Evolutionary conservation across 2,113 vertebrate species (phyloP), one percentile per base, ranked within the genome.

Genomic region (Phylloscopus trochilus): DNA sequence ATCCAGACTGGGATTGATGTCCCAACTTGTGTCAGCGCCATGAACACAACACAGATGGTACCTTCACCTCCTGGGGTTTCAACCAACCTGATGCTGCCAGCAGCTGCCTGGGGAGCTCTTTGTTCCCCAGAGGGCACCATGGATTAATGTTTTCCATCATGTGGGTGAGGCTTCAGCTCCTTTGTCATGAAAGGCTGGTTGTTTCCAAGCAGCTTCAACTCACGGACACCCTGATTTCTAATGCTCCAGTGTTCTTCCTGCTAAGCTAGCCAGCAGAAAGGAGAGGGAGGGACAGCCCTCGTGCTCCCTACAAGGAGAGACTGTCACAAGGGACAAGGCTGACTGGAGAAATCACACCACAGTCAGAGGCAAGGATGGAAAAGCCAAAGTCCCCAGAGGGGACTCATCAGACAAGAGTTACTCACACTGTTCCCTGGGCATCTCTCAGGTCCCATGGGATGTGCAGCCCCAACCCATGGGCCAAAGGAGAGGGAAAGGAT

Each of bases 391-490:
- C 26, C 14, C 11, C 47, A 67, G 52, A 39, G 12, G 13, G 10
- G 7, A 46, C 24, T 16, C 4, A 0, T 46, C 20, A 77, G 64
- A 53, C 6, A 33, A 63, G 37, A 12, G 31, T 37, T 53, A 52
- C 20, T n/a, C 15, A 17, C 0, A 1, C 16, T 58, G 27, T 13
- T 76, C 68, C 28, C 15, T 66, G 43, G 22, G 10, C 37, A 47
- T 66, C 16, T 35, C 31, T 52, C 23, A 37, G 16, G 14, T 52
- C 22, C 51, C 5, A 1, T 9, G 28, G 63, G 41, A 52, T 1
- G 1, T 80, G 31, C 30, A 87, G 35, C 7, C 19, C 17, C 56
- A 28, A 1, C 0, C 1, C n/a, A 15, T 15, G 33, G 68, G 33
- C n/a, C 68, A 63, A n/a, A 14, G 7, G 53, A 44, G 11, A 76